These are phyloP conservation scores for Protodeltote pygarga DNA, from an alignment of 2,888 invertebrate genomes.

Conservation along the genomic window DNA sequence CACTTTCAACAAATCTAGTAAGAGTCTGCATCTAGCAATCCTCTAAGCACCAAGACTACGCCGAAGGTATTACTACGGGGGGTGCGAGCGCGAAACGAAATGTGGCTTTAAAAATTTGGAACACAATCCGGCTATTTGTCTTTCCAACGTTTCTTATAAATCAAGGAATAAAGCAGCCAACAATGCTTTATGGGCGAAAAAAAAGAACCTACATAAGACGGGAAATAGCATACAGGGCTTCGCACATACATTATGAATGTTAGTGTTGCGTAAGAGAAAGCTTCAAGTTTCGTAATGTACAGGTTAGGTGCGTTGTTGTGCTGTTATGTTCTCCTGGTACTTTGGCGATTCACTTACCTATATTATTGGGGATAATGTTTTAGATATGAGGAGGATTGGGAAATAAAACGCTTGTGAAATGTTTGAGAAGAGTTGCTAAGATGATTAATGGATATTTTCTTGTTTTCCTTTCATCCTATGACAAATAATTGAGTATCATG, in stretches of 20 bases:
- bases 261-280: slow-evolving; percentile 78
- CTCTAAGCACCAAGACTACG: slow-evolving; percentile 67
- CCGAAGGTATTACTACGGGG: slow-evolving; percentile 70
- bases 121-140: slow-evolving; percentile 93
- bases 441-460: slow-evolving; percentile 10
- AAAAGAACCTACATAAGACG: slow-evolving; percentile 86
- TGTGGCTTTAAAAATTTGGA: slow-evolving; percentile 93
- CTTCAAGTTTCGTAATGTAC: slow-evolving; percentile 55
- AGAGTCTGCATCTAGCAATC: slow-evolving; percentile 39
- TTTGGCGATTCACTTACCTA: slow-evolving; percentile 16
- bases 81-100: slow-evolving; percentile 89
- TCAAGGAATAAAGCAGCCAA: slow-evolving; percentile 89
- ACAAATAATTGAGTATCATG: slow-evolving; percentile 12
- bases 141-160: slow-evolving; percentile 91
- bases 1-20: slow-evolving; percentile 32
- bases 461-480: neutral
- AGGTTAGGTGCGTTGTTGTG: slow-evolving; percentile 40
- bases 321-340: slow-evolving; percentile 34
- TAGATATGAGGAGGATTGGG: slow-evolving; percentile 5
- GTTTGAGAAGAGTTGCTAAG: neutral
- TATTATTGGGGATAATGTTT: slow-evolving; percentile 7
- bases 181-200: slow-evolving; percentile 88
- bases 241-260: slow-evolving; percentile 82
- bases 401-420: slow-evolving; percentile 6
- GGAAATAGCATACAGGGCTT: slow-evolving; percentile 84